Conservation (phyloP, 2,888 invertebrate genomes). For the Hyposoter didymator region DNA sequence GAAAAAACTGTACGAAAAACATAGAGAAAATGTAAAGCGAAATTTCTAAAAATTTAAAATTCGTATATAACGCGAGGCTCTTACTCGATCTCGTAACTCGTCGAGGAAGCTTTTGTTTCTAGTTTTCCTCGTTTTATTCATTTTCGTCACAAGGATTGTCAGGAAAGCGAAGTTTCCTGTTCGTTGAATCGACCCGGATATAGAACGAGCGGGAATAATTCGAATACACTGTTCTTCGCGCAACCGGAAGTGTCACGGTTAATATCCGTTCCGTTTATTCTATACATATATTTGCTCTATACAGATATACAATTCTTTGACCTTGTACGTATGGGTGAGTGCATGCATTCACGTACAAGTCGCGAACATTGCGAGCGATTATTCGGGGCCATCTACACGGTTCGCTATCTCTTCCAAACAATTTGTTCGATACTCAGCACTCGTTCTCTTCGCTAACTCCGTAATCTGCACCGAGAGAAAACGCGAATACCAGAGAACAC, state of each 20-base stretch:
- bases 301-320: slow-evolving; percentile 4
- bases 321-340: neutral
- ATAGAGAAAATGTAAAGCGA: too few species aligned
- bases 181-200: slow-evolving; percentile 43
- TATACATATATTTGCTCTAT: neutral
- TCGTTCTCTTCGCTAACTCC: slow-evolving; percentile 51
- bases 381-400: slow-evolving; percentile 46
- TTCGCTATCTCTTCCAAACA: slow-evolving; percentile 75
- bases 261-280: slow-evolving; percentile 32
- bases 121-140: neutral
- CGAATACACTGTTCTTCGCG: slow-evolving; percentile 54
- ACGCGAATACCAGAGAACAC: slow-evolving; percentile 22
- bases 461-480: slow-evolving; percentile 49
- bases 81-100: slow-evolving; percentile 1
- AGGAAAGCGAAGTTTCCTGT: slow-evolving; percentile 58
- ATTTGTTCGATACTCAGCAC: slow-evolving; percentile 71
- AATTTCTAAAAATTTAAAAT: neutral
- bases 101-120: neutral
- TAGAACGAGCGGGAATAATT: slow-evolving; percentile 39
- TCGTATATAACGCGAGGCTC: neutral
- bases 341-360: neutral
- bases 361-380: slow-evolving; percentile 39
- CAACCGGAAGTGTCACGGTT: slow-evolving; percentile 62
- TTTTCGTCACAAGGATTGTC: slow-evolving; percentile 39
- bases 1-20: neutral